phyloP scores from a whole-genome alignment of 2,113 vertebrate genomes.

The Boleophthalmus pectinirostris region DNA sequence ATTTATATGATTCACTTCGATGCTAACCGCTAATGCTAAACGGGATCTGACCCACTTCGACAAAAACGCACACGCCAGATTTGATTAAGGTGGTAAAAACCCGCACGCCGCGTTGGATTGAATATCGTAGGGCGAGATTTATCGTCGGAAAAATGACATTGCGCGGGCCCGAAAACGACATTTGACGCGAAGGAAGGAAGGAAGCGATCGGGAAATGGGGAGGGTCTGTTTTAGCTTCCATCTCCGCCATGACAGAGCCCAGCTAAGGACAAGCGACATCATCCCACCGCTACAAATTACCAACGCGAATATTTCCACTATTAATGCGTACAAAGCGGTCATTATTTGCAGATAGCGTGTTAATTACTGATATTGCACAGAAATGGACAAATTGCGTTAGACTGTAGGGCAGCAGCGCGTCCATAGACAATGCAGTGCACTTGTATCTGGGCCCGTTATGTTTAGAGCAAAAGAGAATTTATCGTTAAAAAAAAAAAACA shows the following conservation, averaged over 20 bases:
- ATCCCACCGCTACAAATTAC: neutral
- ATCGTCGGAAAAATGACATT: neutral
- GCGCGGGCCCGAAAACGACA: neutral
- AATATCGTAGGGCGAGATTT: fast-evolving
- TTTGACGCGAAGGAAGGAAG: conserved; percentile 12
- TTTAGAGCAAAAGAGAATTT: neutral
- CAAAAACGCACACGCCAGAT: neutral
- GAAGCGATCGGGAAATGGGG: conserved; percentile 37
- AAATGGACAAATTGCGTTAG: neutral
- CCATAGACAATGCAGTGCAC: conserved; percentile 4
- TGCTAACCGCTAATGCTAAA: conserved; percentile 37
- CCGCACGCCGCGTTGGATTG: fast-evolving
- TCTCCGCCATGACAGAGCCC: conserved; percentile 49
- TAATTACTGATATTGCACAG: neutral
- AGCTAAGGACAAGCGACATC: conserved; percentile 6
- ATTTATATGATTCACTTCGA: conserved; percentile 20
- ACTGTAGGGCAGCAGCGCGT: neutral
- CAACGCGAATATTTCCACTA: neutral
- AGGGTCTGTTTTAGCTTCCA: conserved; percentile 52
- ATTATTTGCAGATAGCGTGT: neutral
- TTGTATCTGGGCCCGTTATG: conserved; percentile 5
- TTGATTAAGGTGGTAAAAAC: neutral
- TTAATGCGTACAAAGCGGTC: fast-evolving
- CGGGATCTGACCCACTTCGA: conserved; percentile 47
- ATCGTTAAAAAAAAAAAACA: neutral